Base-by-base conservation (phyloP, 2,797 vertebrate species). In the Sebastes matsubarae region DNA sequence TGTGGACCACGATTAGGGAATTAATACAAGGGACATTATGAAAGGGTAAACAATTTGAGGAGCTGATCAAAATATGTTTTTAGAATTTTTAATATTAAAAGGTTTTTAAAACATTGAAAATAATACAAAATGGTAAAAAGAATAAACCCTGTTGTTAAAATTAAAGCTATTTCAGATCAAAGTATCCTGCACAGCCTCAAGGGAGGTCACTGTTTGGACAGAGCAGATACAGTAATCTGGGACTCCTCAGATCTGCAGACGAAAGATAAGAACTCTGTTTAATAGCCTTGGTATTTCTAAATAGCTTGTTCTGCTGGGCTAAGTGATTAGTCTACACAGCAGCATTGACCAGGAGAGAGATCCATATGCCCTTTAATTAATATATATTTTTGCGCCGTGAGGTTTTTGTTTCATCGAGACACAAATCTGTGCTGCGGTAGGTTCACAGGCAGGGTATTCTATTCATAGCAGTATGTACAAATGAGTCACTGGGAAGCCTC, bases 361-460 rank as follows among this genome's bases (percentile, higher is more conserved):
- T 89, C 71, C 71, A 80, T 63, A 60, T 86, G 34, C 30, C 60
- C 75, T 75, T 84, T 81, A 90, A 88, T 92, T 88, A 59, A 84
- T 79, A 57, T 73, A 38, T 83, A 59, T 82, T 52, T 76, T 72
- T 83, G 52, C 59, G 54, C 59, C 68, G 68, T 52, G n/a, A 81
- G 63, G 36, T 54, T 81, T 84, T 85, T 83, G 81, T 91, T 89
- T 52, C 77, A 89, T 25, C 3, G 80, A 68, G 87, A 75, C 82
- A 72, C 69, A 81, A 81, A 92, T 89, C 76, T 52, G 50, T 42
- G 50, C 81, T 24, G 67, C 22, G 4, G 75, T 10, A 61, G 77
- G 83, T 92, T 93, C 87, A 91, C 68, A 66, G 50, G 73, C 81
- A 71, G 87, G 88, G 36, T 88, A 42, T 70, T 90, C 87, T 90